Evolutionary conservation across 1,140 invertebrate species (phyloP).

Genomic region (Propsilocerus akamusi): DNA sequence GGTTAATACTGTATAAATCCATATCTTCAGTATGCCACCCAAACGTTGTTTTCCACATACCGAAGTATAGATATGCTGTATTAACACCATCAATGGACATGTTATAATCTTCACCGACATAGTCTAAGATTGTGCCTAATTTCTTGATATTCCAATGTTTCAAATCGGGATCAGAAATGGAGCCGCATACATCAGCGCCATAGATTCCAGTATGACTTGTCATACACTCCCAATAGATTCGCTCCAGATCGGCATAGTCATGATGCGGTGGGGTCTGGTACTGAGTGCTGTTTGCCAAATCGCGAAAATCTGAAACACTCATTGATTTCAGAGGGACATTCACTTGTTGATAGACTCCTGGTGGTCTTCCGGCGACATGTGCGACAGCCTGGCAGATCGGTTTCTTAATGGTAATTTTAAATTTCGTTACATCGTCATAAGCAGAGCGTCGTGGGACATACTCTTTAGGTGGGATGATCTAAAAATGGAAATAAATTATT

Average conservation of each 20-base stretch:
- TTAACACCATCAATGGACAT: slow-evolving; percentile 97
- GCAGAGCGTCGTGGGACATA: slow-evolving; percentile 78
- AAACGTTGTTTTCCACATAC: slow-evolving; percentile 99
- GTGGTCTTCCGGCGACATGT: slow-evolving; percentile 60
- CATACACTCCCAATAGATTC: slow-evolving; percentile 97
- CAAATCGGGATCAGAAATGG: slow-evolving; percentile 70
- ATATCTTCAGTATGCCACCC: slow-evolving; percentile 99
- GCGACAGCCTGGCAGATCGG: slow-evolving; percentile 73
- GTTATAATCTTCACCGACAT: slow-evolving; percentile 87
- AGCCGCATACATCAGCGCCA: slow-evolving; percentile 93
- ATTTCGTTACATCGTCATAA: slow-evolving; percentile 54
- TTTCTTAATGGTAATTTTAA: slow-evolving; percentile 69
- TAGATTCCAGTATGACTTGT: slow-evolving; percentile 85
- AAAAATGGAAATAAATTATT: not conserved
- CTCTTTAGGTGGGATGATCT: slow-evolving; percentile 81
- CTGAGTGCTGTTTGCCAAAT: slow-evolving; percentile 58
- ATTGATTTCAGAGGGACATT: slow-evolving; percentile 91
- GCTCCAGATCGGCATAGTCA: slow-evolving; percentile 87
- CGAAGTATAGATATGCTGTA: slow-evolving; percentile 97
- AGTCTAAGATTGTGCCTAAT: slow-evolving; percentile 85
- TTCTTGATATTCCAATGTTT: slow-evolving; percentile 83
- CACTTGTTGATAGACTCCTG: slow-evolving; percentile 71
- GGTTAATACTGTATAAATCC: slow-evolving; percentile 99
- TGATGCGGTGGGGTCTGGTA: slow-evolving; percentile 75
- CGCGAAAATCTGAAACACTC: slow-evolving; percentile 74